Base-by-base conservation (phyloP, 1,140 invertebrate species). In the Plutomurus gul region DNA sequence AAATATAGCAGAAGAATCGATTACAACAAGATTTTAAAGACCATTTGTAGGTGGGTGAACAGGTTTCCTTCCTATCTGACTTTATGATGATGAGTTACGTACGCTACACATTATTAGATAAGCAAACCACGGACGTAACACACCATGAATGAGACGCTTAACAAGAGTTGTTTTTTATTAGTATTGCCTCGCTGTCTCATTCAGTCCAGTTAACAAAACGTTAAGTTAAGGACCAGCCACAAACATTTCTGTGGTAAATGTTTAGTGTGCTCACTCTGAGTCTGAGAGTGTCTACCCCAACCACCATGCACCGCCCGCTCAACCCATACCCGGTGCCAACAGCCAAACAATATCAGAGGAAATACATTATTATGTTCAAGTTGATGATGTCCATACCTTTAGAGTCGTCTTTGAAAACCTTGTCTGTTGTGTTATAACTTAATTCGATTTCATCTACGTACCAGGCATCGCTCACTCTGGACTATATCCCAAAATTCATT, bases 381-480 rank as follows among this genome's bases (percentile, higher is more conserved):
- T 3, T 10, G 11, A 56, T 11, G 11, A 4, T 56, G 11, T 56
- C 22, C 18, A 3, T 72, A 72, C 70, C 36, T 43, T 40, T 16
- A 71, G 39, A 13, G 30, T 72, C 40, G 18, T 72, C 70, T 18
- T 22, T 72, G 36, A 90, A 89, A 83, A 89, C 84, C 85, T 88
- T 85, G 86, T 89, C 89, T 33, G 88, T 87, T 0, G 87, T 88
- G 81, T 89, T 89, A 80, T 87, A 89, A 74, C 86, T 90, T 65
- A 95, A 85, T 84, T 92, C 90, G 46, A 95, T 89, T 81, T 90
- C 90, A 76, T 91, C 91, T 4, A 93, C 91, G 84, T 94, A 95
- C 93, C 93, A 95, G 81, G 92, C 89, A 85, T 95, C 94, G 6
- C 93, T 93, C 13, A 93, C 93, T 16, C 93, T 92, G 43, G 92